A percentile compares a stretch with the other conserved stretches of the same genome.
phyloP scores from a whole-genome alignment of 2,888 invertebrate genomes.

The Apotomis betuletana region DNA sequence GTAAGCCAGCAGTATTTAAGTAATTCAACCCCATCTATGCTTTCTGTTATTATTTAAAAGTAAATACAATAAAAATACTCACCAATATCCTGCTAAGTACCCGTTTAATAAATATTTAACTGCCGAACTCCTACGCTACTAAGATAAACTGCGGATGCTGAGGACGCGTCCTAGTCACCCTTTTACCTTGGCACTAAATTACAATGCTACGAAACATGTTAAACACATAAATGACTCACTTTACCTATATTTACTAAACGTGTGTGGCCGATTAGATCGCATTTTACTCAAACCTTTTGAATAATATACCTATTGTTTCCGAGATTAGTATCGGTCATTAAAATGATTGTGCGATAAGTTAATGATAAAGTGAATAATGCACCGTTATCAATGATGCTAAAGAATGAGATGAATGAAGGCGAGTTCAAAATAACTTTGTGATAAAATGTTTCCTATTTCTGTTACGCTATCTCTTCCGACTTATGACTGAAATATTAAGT shows the following conservation, averaged over 20 bases:
- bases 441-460: conserved; percentile 12
- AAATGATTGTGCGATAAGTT: background rate
- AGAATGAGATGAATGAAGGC: background rate
- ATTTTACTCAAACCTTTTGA: background rate
- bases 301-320: conserved; percentile 7
- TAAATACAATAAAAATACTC: conserved; percentile 8
- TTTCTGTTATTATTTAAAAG: conserved; percentile 3
- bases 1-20: background rate
- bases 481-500: background rate
- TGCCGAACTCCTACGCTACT: conserved; percentile 31
- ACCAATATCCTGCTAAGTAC: conserved; percentile 11
- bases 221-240: conserved; percentile 60
- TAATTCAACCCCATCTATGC: background rate
- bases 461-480: background rate
- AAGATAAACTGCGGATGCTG: conserved; percentile 49
- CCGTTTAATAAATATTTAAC: background rate
- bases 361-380: conserved; percentile 26
- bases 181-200: conserved; percentile 69
- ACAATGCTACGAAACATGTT: conserved; percentile 56
- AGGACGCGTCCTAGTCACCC: conserved; percentile 46
- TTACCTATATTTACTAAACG: conserved; percentile 47
- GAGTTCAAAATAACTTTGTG: conserved; percentile 10
- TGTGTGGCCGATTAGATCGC: conserved; percentile 12
- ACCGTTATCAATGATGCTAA: conserved; percentile 20
- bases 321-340: background rate